A percentile compares a stretch with the other conserved stretches of the same genome.
phyloP scores from a whole-genome alignment of 2,113 vertebrate genomes.

The Pseudopipra pipra region DNA sequence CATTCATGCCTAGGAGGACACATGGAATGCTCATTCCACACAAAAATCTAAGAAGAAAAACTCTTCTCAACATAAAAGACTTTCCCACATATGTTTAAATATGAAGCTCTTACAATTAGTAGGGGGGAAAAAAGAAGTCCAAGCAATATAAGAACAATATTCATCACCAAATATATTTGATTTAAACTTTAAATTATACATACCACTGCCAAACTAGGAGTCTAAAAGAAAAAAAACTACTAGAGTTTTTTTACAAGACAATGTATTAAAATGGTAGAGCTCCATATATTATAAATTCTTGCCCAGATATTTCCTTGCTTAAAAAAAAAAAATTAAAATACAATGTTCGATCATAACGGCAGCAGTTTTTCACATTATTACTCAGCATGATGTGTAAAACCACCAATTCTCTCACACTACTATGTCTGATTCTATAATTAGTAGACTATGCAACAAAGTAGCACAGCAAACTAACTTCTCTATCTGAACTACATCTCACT shows the following conservation, averaged over 20 bases:
- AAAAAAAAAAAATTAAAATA: neutral
- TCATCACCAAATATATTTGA: neutral
- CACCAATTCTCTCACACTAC: neutral
- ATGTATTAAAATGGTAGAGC: neutral
- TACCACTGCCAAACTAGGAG: neutral
- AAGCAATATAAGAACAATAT: neutral
- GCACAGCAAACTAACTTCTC: neutral
- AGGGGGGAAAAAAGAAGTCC: neutral
- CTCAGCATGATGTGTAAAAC: neutral
- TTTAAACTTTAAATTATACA: neutral
- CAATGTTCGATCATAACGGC: neutral
- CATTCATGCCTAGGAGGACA: conserved; percentile 79
- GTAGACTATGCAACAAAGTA: neutral
- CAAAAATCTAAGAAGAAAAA: conserved; percentile 64
- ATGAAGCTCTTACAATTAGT: neutral
- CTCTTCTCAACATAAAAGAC: neutral
- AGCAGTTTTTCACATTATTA: neutral
- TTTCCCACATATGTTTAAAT: neutral
- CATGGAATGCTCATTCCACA: conserved; percentile 79
- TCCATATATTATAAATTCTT: neutral
- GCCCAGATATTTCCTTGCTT: neutral
- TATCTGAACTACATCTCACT: neutral
- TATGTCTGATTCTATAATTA: neutral
- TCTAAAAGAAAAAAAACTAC: neutral
- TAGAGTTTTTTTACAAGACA: neutral